Conservation (phyloP, 1,140 invertebrate genomes). For the Aphelenchoides fujianensis region DNA sequence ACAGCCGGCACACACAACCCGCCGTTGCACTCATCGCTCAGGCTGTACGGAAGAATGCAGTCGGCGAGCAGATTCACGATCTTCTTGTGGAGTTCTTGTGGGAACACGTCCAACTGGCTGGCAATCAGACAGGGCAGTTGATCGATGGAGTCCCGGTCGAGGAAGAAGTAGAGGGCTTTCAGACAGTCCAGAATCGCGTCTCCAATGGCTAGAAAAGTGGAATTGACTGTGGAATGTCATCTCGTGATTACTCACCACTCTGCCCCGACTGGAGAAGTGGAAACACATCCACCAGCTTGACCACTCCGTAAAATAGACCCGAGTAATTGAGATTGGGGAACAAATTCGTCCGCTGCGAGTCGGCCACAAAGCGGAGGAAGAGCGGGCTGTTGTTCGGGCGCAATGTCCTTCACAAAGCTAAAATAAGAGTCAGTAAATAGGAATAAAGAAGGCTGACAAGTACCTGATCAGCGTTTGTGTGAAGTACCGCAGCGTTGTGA, state of each 20-base stretch:
- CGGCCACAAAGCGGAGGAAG: constrained; percentile 49
- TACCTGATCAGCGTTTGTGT: constrained; percentile 90
- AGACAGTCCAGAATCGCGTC: constrained; percentile 82
- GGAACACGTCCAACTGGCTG: constrained; percentile 85
- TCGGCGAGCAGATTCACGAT: constrained; percentile 91
- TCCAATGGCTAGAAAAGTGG: constrained; percentile 74
- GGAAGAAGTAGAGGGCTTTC: constrained; percentile 85
- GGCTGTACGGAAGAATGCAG: constrained; percentile 90
- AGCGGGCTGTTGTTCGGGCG: constrained; percentile 36
- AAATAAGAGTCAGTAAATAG: constrained; percentile 23
- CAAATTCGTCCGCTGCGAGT: constrained; percentile 41
- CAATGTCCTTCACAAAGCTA: constrained; percentile 60
- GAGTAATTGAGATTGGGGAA: constrained; percentile 62
- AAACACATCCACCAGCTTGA: constrained; percentile 66
- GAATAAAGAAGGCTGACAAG: constrained; percentile 64
- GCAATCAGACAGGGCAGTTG: constrained; percentile 88
- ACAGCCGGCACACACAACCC: constrained; percentile 79
- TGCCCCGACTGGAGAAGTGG: constrained; percentile 64
- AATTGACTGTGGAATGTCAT: not conserved
- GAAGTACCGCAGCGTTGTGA: constrained; percentile 94
- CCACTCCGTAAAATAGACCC: constrained; percentile 63
- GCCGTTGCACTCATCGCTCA: constrained; percentile 71
- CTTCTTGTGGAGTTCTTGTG: constrained; percentile 83
- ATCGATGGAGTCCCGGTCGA: constrained; percentile 92
- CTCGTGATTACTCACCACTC: constrained; percentile 58